Evolutionary conservation across 2,113 vertebrate genomes (phyloP).

Genomic region (Sakesphorus luctuosus): DNA sequence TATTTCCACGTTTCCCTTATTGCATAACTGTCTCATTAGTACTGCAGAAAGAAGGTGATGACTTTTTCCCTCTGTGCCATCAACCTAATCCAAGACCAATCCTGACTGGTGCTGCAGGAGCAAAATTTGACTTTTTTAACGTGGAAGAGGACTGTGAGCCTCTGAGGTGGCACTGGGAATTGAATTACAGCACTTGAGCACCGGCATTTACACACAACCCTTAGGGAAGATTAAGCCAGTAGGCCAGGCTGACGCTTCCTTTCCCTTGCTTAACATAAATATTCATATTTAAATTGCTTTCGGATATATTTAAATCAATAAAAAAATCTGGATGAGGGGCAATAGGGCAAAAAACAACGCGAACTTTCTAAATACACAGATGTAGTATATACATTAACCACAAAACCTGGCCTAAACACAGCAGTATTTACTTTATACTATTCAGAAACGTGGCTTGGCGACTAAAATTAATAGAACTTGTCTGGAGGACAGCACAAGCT

Average conservation of each 20-base stretch:
- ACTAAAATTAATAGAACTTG: conserved; percentile 45
- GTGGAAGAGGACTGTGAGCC: neutral
- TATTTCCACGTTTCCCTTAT: neutral
- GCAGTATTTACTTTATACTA: conserved; percentile 46
- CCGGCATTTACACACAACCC: neutral
- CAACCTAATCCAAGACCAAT: neutral
- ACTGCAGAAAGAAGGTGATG: neutral
- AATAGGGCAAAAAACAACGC: conserved; percentile 6
- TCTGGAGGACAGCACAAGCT: conserved; percentile 14
- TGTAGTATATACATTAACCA: neutral
- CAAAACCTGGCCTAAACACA: neutral
- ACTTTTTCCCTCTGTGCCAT: conserved; percentile 30
- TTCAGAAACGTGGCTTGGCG: conserved; percentile 43
- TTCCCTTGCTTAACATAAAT: conserved; percentile 24
- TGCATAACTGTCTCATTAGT: conserved; percentile 48
- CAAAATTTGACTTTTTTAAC: neutral
- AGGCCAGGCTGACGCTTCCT: neutral
- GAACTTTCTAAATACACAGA: conserved; percentile 1
- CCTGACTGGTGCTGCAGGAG: neutral
- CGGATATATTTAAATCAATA: conserved; percentile 34
- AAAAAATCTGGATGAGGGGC: neutral
- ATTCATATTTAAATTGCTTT: conserved; percentile 39
- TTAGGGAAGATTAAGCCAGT: neutral
- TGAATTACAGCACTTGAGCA: neutral
- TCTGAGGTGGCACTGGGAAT: neutral